Evolutionary conservation across 2,888 invertebrate genomes (phyloP).

Genomic region (Salpingus planirostris): DNA sequence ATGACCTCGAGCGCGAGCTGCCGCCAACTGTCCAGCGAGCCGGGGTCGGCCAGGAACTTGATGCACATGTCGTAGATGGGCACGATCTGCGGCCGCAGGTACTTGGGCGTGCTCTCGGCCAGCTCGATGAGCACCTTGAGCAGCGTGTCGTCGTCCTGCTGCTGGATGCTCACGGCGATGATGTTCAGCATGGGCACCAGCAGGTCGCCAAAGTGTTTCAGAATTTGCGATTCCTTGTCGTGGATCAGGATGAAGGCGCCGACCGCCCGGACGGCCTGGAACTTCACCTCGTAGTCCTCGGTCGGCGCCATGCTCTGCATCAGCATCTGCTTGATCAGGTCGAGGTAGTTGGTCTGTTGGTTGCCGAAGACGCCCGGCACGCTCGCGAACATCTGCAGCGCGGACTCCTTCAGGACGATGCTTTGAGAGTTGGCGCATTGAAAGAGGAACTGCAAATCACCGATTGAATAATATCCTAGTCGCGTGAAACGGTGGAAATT

Average conservation of each 20-base stretch:
- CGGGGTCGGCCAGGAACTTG: slow-evolving; percentile 67
- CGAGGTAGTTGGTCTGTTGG: slow-evolving; percentile 83
- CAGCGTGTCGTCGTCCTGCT: slow-evolving; percentile 80
- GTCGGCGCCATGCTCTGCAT: slow-evolving; percentile 63
- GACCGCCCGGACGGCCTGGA: slow-evolving; percentile 75
- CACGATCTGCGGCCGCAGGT: slow-evolving; percentile 77
- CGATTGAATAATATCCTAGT: too few relatives aligned
- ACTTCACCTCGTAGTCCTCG: slow-evolving; percentile 64
- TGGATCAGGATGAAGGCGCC: slow-evolving; percentile 86
- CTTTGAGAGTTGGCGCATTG: slow-evolving; percentile 83
- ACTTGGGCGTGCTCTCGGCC: slow-evolving; percentile 89
- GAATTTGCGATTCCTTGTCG: slow-evolving; percentile 85
- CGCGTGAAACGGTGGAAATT: too few relatives aligned
- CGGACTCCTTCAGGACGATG: slow-evolving; percentile 81
- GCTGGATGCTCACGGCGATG: slow-evolving; percentile 72
- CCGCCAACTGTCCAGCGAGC: slow-evolving; percentile 72
- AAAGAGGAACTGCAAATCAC: slow-evolving; percentile 74
- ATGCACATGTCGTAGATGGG: slow-evolving; percentile 81
- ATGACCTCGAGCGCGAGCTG: slow-evolving; percentile 83
- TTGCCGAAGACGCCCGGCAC: slow-evolving; percentile 97
- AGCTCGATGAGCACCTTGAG: slow-evolving; percentile 90
- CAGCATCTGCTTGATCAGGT: slow-evolving; percentile 92
- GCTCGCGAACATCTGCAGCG: slow-evolving; percentile 88
- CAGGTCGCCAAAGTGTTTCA: slow-evolving; percentile 81
- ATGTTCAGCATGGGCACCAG: slow-evolving; percentile 70